Percentiles rank a stretch among this genome's conserved stretches.
These are phyloP conservation scores for Enteromius paludinosus DNA, from an alignment of 2,797 vertebrate genomes.

Conservation along the genomic window DNA sequence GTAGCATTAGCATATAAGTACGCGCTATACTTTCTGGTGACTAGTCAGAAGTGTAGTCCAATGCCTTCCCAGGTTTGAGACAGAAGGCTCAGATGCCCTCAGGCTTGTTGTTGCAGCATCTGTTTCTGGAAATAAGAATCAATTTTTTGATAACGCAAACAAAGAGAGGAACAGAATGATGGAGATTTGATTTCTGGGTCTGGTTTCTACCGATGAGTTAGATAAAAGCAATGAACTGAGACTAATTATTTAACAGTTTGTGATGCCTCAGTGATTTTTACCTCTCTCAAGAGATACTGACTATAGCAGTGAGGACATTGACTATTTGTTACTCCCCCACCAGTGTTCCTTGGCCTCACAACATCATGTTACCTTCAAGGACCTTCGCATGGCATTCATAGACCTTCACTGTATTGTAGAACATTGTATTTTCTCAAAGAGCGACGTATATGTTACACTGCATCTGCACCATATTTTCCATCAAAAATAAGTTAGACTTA, in stretches of 20 bases:
- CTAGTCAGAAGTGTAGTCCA: conserved; percentile 12
- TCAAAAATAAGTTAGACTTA: background rate
- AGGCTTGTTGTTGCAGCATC: conserved; percentile 31
- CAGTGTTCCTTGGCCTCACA: background rate
- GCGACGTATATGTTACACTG: background rate
- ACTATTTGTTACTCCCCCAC: background rate
- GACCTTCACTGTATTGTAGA: background rate
- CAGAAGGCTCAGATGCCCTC: conserved; percentile 19
- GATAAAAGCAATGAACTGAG: conserved; percentile 7
- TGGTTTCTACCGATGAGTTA: background rate
- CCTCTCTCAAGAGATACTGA: conserved; percentile 9
- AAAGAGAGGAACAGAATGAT: conserved; percentile 13
- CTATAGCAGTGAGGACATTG: background rate
- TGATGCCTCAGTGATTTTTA: conserved; percentile 33
- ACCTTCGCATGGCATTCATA: conserved; percentile 2
- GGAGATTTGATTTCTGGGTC: background rate
- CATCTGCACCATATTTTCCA: background rate
- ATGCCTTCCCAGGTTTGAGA: conserved; percentile 6
- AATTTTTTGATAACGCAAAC: conserved; percentile 2
- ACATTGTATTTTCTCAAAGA: background rate
- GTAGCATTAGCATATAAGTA: conserved; percentile 34
- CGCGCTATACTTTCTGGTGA: conserved; percentile 27
- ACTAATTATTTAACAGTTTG: conserved; percentile 22
- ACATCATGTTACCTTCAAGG: conserved; percentile 13
- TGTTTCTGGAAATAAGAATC: conserved; percentile 36